Evolutionary conservation across 2,888 invertebrate species (phyloP).

Genomic region (Pyrocoelia pectoralis): DNA sequence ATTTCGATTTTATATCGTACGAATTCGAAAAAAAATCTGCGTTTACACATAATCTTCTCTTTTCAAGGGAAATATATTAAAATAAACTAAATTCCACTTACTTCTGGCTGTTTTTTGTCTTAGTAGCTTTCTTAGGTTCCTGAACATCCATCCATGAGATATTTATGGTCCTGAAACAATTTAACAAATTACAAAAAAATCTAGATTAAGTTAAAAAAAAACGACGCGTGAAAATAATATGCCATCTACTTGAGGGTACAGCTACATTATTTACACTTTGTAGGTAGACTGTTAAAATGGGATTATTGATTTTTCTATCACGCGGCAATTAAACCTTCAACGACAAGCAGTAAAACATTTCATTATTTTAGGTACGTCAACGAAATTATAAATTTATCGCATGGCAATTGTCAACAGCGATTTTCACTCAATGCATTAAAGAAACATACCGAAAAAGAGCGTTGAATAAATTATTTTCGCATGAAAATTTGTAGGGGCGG

Average conservation of each 20-base stretch:
- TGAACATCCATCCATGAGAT: constrained; percentile 60
- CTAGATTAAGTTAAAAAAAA: constrained; percentile 1
- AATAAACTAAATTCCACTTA: constrained; percentile 46
- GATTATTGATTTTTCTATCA: constrained; percentile 18
- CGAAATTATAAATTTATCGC: constrained; percentile 20
- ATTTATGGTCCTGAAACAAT: constrained; percentile 52
- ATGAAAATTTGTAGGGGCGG: no score
- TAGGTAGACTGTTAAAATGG: neutral
- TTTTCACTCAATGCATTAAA: constrained; percentile 19
- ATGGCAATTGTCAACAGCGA: constrained; percentile 13
- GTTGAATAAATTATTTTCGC: neutral
- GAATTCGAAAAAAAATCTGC: constrained; percentile 4
- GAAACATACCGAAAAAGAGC: constrained; percentile 2
- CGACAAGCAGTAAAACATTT: constrained; percentile 14
- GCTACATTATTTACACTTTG: constrained; percentile 5
- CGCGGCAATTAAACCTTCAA: constrained; percentile 15
- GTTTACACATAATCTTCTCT: neutral
- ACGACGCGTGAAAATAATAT: no score
- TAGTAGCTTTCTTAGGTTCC: constrained; percentile 55
- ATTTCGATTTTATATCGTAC: constrained; percentile 29
- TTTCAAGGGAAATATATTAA: neutral
- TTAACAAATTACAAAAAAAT: neutral
- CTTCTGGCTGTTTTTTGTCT: constrained; percentile 52
- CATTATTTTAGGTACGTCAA: constrained; percentile 21
- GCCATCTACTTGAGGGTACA: no score